Percentiles rank a stretch among this genome's conserved stretches.
Conservation (phyloP, 2,888 invertebrate species). For the Plusia festucae region DNA sequence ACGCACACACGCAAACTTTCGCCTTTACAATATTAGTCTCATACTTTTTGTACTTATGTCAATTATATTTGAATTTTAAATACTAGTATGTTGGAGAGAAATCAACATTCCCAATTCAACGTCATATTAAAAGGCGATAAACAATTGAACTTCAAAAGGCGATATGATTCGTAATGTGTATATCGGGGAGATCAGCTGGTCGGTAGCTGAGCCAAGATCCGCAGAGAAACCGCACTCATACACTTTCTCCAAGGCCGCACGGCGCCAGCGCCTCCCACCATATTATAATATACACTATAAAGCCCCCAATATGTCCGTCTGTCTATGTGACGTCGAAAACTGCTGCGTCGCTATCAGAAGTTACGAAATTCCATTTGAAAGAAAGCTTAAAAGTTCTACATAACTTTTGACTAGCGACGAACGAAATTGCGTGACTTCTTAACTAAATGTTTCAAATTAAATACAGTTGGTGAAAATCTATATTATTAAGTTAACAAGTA, state of each 20-base stretch:
- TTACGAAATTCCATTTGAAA: conserved; percentile 5
- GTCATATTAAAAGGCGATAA: conserved; percentile 33
- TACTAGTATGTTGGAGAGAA: background rate
- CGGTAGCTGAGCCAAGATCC: conserved; percentile 60
- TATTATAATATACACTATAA: conserved; percentile 45
- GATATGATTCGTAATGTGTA: conserved; percentile 63
- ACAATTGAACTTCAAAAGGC: conserved; percentile 54
- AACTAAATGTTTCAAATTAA: no score
- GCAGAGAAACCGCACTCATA: conserved; percentile 76
- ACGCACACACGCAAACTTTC: no score
- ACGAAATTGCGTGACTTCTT: no score
- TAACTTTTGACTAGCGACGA: no score
- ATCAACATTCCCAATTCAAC: background rate
- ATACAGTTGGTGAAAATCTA: background rate
- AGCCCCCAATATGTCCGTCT: conserved; percentile 46
- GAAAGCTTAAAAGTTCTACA: background rate
- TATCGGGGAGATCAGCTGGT: conserved; percentile 65
- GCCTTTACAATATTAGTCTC: no score
- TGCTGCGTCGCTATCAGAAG: conserved; percentile 11
- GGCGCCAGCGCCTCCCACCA: conserved; percentile 71
- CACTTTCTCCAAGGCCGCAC: conserved; percentile 85
- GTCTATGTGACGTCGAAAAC: conserved; percentile 33
- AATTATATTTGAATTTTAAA: background rate
- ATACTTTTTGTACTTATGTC: background rate
- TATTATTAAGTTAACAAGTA: background rate